Conservation (phyloP, 2,797 vertebrate species). For the Falco naumanni region DNA sequence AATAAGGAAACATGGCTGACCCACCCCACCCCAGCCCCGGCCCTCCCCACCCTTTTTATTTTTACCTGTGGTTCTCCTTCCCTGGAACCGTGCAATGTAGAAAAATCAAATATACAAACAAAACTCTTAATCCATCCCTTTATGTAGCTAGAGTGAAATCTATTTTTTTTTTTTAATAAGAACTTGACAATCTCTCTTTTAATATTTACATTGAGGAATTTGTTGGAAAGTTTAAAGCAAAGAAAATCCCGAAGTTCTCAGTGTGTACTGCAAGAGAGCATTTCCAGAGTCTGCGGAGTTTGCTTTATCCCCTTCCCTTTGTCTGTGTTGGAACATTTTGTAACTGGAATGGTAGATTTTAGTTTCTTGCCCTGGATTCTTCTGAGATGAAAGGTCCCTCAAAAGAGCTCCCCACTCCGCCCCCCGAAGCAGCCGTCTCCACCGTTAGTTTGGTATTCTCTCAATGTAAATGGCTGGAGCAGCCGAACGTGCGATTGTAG, state of each 20-base stretch:
- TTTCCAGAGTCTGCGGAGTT: not conserved
- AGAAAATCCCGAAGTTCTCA: constrained; percentile 67
- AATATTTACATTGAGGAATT: constrained; percentile 81
- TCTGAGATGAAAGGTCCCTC: not conserved
- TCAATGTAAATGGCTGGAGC: constrained; percentile 83
- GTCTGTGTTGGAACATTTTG: not conserved
- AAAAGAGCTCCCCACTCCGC: not conserved
- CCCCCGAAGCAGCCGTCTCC: not conserved
- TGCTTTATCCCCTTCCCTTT: not conserved
- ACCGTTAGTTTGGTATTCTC: constrained; percentile 79
- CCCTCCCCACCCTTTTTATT: constrained; percentile 19
- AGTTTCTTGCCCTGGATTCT: not conserved
- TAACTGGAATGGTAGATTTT: not conserved
- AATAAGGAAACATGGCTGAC: constrained; percentile 67
- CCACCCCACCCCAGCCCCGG: constrained; percentile 11
- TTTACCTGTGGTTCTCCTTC: constrained; percentile 77
- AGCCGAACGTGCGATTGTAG: constrained; percentile 83
- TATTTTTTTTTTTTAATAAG: constrained; percentile 79
- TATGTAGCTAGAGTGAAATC: constrained; percentile 79
- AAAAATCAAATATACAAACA: constrained; percentile 86
- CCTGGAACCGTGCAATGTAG: constrained; percentile 82
- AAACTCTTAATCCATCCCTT: constrained; percentile 77
- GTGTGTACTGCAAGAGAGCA: not conserved
- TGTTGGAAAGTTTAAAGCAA: constrained; percentile 75
- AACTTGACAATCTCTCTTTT: constrained; percentile 73